Base-by-base conservation (phyloP, 2,797 vertebrate genomes). In the Odontamblyopus lacepedii region DNA sequence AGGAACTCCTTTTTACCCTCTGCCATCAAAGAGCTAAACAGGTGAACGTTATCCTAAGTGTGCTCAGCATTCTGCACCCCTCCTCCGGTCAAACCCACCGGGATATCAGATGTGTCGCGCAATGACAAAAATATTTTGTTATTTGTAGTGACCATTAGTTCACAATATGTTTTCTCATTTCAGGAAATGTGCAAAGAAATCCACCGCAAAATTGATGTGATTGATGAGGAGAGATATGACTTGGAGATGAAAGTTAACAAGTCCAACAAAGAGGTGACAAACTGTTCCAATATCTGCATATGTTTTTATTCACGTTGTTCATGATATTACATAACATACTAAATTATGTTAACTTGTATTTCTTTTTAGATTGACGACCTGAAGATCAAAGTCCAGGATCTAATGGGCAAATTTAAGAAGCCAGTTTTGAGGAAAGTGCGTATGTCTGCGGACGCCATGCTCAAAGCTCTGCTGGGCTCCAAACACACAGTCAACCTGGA, bases 401-500 rank as follows among this genome's bases (percentile, higher is more conserved):
- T 99, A 85, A 90, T 95, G 75, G 97, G 97, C 1, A 91, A 91
- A 95, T 98, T 91, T 86, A 98, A 98, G 96, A 94, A 98, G 81
- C 97, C 97, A 0, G 95, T 94, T 0, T 91, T 99, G 81, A 94
- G 85, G 75, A 93, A 96, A 64, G 97, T 99, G 1, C 96, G 97
- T 23, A 97, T 99, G 97, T 98, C 97, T 0, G 97, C 97, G 0
- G 97, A 99, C 0, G 95, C 96, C 5, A 98, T 99, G 97, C 92
- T 99, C 66, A 93, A 96, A n/a, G 97, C 97, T 6, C 92, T 98
- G 90, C 93, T 99, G 84, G 97, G 97, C 86, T 97, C 97, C 87
- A 99, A 99, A 74, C 97, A 99, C 89, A 99, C 97, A 16, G 97
- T 98, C 74, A 95, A 95, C 92, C 92, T 99, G 95, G 97, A 99